Evolutionary conservation across 2,113 vertebrate genomes (phyloP), one percentile per base, ranked within the genome.

Genomic region (Serilophus lunatus): DNA sequence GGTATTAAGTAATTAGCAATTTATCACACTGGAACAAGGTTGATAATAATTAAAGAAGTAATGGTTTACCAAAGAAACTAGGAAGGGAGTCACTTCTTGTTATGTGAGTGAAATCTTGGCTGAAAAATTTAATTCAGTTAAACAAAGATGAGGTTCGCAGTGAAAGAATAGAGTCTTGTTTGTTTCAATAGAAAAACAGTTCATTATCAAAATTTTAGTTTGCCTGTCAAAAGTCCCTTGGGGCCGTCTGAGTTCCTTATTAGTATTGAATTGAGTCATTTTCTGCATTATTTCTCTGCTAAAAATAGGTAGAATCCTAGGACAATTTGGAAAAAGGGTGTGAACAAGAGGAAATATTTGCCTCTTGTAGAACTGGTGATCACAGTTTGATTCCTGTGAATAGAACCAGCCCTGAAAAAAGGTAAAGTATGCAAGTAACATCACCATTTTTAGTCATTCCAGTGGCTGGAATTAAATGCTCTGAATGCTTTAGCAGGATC

Each of bases 1-100:
- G 98, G 98, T 98, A 99, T 99, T 99, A 99, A 99, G 99, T 99
- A 99, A 98, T 99, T 99, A 99, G 98, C 99, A 99, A 99, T 99
- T 99, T 99, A 99, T 99, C 99, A 99, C 98, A 97, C 98, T 98
- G 98, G 98, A 99, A 99, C 98, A 98, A 99, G 98, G 98, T 98
- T 98, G 98, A 99, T 98, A 98, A 99, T 99, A 99, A 99, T 99
- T 99, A 99, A 98, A 99, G 98, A 99, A 98, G 98, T 98, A 98
- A 98, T 98, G 99, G 98, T 98, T 98, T 98, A 99, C 98, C 98
- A 98, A 98, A 98, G 98, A 98, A 99, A 98, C 98, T 98, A 98
- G 98, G 99, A 99, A 98, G 98, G 97, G 98, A 98, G 98, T 99
- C 99, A 98, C 98, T 99, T 98, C 98, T 98, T 98, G 98, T 99